Evolutionary conservation across 2,113 vertebrate genomes (phyloP).

Genomic region (Ophiodon elongatus): DNA sequence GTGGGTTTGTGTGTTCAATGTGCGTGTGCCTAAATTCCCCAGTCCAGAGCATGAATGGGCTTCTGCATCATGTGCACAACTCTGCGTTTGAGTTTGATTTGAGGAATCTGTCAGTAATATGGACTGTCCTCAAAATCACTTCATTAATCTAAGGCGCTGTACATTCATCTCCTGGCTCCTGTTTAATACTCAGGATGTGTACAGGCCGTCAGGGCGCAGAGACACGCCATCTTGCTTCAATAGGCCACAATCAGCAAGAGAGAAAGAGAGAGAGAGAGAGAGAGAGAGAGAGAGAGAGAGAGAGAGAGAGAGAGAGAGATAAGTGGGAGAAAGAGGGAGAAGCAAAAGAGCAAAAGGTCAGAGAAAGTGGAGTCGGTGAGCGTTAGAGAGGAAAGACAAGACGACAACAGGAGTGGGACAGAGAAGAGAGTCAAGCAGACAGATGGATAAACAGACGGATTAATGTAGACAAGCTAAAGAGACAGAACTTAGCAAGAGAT

Average conservation of each 20-base stretch:
- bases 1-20: neutral
- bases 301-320: neutral
- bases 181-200: constrained; percentile 41
- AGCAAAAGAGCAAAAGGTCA: constrained; percentile 26
- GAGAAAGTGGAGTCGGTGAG: neutral
- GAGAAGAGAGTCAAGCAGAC: constrained; percentile 9
- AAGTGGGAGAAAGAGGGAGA: neutral
- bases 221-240: neutral
- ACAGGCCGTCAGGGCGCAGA: constrained; percentile 19
- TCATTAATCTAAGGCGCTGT: constrained; percentile 63
- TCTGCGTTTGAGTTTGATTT: constrained; percentile 27
- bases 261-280: neutral
- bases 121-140: constrained; percentile 61
- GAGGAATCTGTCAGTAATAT: constrained; percentile 61
- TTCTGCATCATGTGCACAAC: neutral
- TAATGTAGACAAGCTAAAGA: constrained; percentile 50
- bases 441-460: constrained; percentile 56
- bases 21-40: constrained; percentile 2
- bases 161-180: constrained; percentile 63
- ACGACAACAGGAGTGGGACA: neutral
- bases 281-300: constrained; percentile 1
- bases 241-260: constrained; percentile 1
- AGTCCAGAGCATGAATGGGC: constrained; percentile 7
- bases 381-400: neutral
- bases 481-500: constrained; percentile 37